Evolutionary conservation across 2,888 invertebrate genomes (phyloP), one percentile per base, ranked within the genome.

Genomic region (Rotaria magnacalcarata): DNA sequence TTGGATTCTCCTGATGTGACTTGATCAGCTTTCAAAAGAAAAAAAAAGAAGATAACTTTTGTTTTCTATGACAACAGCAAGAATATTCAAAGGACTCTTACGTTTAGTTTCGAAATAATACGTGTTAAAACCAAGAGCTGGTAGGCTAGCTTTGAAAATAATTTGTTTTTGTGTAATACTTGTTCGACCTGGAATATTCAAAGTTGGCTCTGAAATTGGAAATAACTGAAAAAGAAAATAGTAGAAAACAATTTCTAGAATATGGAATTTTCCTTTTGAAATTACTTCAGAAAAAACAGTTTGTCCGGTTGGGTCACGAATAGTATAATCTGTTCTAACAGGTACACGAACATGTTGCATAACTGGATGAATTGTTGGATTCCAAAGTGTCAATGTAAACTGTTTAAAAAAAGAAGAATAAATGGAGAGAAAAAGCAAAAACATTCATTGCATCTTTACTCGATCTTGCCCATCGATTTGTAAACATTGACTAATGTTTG

Each of bases 401-500:
- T 75, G 6, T 34, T 67, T 7, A 34, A 34, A 34, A 14, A 34
- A 5, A 67, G 8, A 75, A 24, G 47, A 21, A 24, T 7, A 11
- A 8, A 47, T 24, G 21, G 10, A 75, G 6, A 24, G 7, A 6
- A 7, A 47, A 24, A 41, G n/a, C 11, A 75, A 7, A n/a, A 5
- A 75, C 5, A 11, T 24, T 24, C 19, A 24, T 75, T n/a, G 34
- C 24, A 5, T 75, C 2, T 43, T 43, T 47, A 75, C 75, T 1
- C 47, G 75, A 8, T 75, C 50, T 58, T 58, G 24, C 27, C 43
- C 50, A 74, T 86, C 86, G 2, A 85, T 75, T 50, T 74, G 47
- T 16, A 56, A 24, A 89, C 96, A 96, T 54, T 93, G 92, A 86
- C 95, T 95, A 21, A 95, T 93, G 89, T 96, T 96, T 16, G 94